These are phyloP conservation scores for Dipodomys spectabilis DNA, from an alignment of 2,113 vertebrate genomes.

Conservation along the genomic window DNA sequence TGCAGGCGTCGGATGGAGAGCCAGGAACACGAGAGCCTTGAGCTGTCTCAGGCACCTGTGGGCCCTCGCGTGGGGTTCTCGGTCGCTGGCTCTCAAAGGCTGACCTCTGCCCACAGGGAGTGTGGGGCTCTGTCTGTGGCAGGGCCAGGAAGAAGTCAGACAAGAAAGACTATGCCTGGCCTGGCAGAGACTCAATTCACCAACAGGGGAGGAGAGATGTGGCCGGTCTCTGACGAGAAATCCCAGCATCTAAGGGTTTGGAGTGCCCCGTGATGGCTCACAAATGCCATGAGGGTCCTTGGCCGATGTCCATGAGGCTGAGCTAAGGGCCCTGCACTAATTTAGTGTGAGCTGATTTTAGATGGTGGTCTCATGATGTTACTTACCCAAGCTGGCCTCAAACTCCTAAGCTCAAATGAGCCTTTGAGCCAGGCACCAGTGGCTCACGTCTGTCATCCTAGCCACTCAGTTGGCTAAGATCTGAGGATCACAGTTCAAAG, in stretches of 20 bases:
- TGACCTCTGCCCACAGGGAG: accelerated
- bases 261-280: too few relatives aligned
- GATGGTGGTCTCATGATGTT: background rate
- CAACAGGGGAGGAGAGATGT: background rate
- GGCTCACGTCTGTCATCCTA: too few relatives aligned
- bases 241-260: too few relatives aligned
- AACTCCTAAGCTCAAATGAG: background rate
- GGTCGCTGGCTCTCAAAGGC: too few relatives aligned
- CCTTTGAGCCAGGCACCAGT: too few relatives aligned
- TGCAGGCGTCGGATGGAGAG: background rate
- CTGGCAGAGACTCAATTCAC: background rate
- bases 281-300: too few relatives aligned
- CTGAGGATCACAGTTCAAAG: too few relatives aligned
- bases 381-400: background rate
- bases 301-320: too few relatives aligned
- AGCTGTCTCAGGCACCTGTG: background rate
- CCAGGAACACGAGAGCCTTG: background rate
- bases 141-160: background rate
- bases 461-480: too few relatives aligned
- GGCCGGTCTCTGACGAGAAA: accelerated
- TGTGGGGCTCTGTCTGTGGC: background rate
- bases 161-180: background rate
- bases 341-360: background rate
- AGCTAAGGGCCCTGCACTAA: background rate
- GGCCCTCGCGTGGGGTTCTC: background rate